A percentile compares a stretch with the other conserved stretches of the same genome.
These are phyloP conservation scores for Cephalopachus bancanus DNA, from an alignment of 2,797 vertebrate genomes.

Conservation along the genomic window DNA sequence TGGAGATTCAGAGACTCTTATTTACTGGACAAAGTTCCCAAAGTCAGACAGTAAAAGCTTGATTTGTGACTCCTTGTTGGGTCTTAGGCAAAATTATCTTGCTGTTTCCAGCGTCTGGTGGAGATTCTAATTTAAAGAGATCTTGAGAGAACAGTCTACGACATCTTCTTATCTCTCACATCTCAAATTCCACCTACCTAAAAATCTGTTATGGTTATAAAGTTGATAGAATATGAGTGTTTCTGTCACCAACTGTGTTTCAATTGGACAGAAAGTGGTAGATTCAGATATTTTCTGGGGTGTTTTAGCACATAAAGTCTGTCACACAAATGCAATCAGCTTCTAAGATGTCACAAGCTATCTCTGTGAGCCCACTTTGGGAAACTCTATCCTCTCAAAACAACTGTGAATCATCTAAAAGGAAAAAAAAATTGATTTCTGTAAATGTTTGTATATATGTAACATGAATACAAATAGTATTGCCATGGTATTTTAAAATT, in stretches of 20 bases:
- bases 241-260: background rate
- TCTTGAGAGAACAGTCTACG: background rate
- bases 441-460: background rate
- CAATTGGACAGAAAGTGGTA: background rate
- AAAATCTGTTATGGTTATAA: background rate
- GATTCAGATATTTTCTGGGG: background rate
- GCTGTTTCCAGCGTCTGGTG: background rate
- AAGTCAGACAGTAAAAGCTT: conserved; percentile 17
- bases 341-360: background rate
- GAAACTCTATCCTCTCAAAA: background rate
- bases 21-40: conserved; percentile 14
- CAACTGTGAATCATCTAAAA: background rate
- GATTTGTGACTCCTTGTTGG: background rate
- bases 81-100: background rate
- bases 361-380: conserved; percentile 4
- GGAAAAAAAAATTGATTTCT: background rate
- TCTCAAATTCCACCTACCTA: conserved; percentile 2
- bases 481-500: conserved; percentile 21
- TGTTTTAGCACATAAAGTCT: background rate
- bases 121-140: background rate
- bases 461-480: background rate
- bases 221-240: background rate
- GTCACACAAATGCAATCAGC: background rate
- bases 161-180: background rate
- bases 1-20: background rate